phyloP scores from a whole-genome alignment of 2,113 vertebrate genomes.

The Malurus elegans region DNA sequence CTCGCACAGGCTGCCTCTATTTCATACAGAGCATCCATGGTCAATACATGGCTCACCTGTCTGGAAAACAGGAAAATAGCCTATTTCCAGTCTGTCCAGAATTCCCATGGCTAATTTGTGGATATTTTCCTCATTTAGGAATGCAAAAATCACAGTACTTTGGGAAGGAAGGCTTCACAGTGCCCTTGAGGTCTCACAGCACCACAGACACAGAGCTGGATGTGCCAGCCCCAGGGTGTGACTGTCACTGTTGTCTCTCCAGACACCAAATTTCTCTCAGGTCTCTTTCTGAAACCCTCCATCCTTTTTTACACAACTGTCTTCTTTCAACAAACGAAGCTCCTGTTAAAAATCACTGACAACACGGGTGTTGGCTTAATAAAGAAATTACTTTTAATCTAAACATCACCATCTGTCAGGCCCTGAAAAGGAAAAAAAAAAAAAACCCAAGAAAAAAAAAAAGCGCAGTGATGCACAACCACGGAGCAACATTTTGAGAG shows the following conservation, averaged over 20 bases:
- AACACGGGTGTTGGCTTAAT: slow-evolving; percentile 31
- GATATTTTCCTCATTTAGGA: background rate
- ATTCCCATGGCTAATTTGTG: background rate
- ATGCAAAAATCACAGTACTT: background rate
- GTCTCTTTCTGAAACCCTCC: background rate
- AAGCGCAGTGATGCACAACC: background rate
- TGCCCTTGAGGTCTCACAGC: background rate
- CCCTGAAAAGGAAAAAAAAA: background rate
- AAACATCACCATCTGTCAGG: slow-evolving; percentile 56
- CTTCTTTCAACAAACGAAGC: background rate
- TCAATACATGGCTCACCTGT: background rate
- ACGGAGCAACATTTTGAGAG: slow-evolving; percentile 26
- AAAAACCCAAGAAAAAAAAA: slow-evolving; percentile 9
- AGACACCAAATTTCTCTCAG: background rate
- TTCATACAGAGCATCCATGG: accelerated
- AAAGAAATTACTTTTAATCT: slow-evolving; percentile 58
- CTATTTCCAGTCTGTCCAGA: background rate
- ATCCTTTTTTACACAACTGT: background rate
- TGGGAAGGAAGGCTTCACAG: background rate
- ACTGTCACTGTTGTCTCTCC: background rate
- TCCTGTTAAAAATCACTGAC: slow-evolving; percentile 43
- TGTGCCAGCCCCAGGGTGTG: background rate
- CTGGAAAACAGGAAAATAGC: background rate
- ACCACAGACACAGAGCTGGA: background rate
- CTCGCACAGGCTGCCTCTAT: accelerated